Conservation (phyloP, 2,797 vertebrate species). For the Perodicticus potto region DNA sequence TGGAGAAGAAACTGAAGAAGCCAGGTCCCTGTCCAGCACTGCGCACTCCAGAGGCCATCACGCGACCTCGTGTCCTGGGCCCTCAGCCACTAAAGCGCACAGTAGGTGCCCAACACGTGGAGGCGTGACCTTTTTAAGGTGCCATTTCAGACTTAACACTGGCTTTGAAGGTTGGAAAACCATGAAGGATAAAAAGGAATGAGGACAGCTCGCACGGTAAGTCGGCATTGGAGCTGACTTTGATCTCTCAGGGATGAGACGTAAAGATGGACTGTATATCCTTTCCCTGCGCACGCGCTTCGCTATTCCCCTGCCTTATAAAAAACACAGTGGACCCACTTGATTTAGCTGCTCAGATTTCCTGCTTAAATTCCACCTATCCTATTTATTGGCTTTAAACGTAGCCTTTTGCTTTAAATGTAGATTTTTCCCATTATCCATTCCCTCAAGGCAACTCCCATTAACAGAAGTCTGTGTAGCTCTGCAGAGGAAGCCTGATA, state of each 20-base stretch:
- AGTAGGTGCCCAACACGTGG: background rate
- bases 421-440: constrained; percentile 83
- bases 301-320: constrained; percentile 79
- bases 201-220: constrained; percentile 77
- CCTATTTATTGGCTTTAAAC: constrained; percentile 59
- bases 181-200: constrained; percentile 64
- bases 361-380: constrained; percentile 84
- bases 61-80: fast-evolving
- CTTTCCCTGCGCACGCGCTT: constrained; percentile 56
- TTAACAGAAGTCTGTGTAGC: constrained; percentile 82
- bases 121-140: background rate
- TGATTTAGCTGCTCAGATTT: constrained; percentile 84
- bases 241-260: constrained; percentile 85
- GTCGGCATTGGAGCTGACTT: constrained; percentile 79
- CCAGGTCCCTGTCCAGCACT: background rate
- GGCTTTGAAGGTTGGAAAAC: constrained; percentile 76
- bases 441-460: constrained; percentile 82
- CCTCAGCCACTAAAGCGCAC: background rate
- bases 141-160: constrained; percentile 36
- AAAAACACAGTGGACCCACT: constrained; percentile 84
- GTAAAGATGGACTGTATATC: constrained; percentile 76
- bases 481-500: constrained; percentile 70
- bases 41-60: background rate
- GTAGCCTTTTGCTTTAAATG: constrained; percentile 81
- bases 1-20: background rate